Percentiles rank a stretch among this genome's conserved stretches.
phyloP scores from a whole-genome alignment of 2,113 vertebrate genomes.

The Zosterops lateralis region DNA sequence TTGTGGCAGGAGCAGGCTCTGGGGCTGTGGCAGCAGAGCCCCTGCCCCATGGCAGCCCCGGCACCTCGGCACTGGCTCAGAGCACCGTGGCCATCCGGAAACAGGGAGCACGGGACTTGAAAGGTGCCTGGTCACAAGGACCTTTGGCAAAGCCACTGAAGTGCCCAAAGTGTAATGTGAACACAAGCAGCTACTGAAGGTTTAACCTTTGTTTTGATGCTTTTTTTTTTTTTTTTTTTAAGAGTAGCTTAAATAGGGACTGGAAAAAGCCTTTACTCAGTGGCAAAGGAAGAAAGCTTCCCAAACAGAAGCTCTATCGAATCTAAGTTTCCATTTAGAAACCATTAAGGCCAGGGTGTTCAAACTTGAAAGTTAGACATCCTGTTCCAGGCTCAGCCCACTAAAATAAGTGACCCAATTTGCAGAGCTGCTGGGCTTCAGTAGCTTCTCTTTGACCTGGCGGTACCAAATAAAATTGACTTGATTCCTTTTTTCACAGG shows the following conservation, averaged over 20 bases:
- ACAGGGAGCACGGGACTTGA: not conserved
- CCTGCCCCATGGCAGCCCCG: not conserved
- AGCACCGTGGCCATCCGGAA: not conserved
- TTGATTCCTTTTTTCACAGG: not conserved
- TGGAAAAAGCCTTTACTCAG: conserved; percentile 19
- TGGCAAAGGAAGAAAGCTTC: not conserved
- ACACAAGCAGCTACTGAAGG: not conserved
- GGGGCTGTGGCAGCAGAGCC: accelerated
- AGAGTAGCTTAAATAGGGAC: conserved; percentile 5
- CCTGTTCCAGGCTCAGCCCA: conserved; percentile 42
- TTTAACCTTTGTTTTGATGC: conserved; percentile 6
- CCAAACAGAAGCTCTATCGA: conserved; percentile 24
- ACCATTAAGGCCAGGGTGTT: conserved; percentile 32
- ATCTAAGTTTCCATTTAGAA: conserved; percentile 44
- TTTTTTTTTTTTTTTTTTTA: not conserved
- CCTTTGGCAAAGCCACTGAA: not conserved
- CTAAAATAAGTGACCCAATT: conserved; percentile 60
- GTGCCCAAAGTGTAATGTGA: not conserved
- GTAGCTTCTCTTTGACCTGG: conserved; percentile 7
- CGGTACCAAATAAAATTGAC: not conserved
- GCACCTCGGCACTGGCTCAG: not conserved
- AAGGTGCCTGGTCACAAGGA: not conserved
- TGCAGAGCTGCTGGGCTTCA: not conserved
- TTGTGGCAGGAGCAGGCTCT: accelerated
- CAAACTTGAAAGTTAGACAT: conserved; percentile 45